phyloP scores from a whole-genome alignment of 1,140 invertebrate species.

The Parapsyche elsis region DNA sequence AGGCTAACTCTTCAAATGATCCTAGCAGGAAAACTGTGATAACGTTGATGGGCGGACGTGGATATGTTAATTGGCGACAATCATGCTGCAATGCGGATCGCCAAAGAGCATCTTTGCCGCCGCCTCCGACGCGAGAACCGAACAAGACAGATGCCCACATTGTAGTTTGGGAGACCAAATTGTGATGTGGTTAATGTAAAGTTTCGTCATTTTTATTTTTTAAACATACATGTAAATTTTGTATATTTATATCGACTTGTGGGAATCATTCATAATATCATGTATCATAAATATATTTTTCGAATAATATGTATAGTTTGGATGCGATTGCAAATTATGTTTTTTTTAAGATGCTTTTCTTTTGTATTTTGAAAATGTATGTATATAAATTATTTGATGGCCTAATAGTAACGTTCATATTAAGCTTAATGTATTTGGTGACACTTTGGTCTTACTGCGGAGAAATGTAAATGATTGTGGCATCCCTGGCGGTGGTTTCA shows the following conservation, averaged over 20 bases:
- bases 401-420: too few relatives aligned
- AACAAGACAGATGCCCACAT: slow-evolving; percentile 86
- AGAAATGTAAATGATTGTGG: too few relatives aligned
- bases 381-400: too few relatives aligned
- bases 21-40: slow-evolving; percentile 77
- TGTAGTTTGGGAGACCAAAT: slow-evolving; percentile 90
- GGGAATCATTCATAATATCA: neutral
- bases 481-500: too few relatives aligned
- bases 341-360: too few relatives aligned
- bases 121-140: slow-evolving; percentile 68
- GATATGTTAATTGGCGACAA: slow-evolving; percentile 86
- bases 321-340: too few relatives aligned
- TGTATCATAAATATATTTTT: slow-evolving; percentile 3
- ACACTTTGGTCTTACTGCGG: too few relatives aligned
- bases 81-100: slow-evolving; percentile 70
- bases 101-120: slow-evolving; percentile 62
- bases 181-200: slow-evolving; percentile 67
- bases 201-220: slow-evolving; percentile 9
- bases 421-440: too few relatives aligned
- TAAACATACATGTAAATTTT: slow-evolving; percentile 46
- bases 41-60: slow-evolving; percentile 86
- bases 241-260: slow-evolving; percentile 19
- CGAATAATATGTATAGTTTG: neutral
- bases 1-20: slow-evolving; percentile 58
- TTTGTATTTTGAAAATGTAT: too few relatives aligned